These are phyloP conservation scores for Gymnosoma rotundatum DNA, from an alignment of 2,888 invertebrate species.

Conservation along the genomic window DNA sequence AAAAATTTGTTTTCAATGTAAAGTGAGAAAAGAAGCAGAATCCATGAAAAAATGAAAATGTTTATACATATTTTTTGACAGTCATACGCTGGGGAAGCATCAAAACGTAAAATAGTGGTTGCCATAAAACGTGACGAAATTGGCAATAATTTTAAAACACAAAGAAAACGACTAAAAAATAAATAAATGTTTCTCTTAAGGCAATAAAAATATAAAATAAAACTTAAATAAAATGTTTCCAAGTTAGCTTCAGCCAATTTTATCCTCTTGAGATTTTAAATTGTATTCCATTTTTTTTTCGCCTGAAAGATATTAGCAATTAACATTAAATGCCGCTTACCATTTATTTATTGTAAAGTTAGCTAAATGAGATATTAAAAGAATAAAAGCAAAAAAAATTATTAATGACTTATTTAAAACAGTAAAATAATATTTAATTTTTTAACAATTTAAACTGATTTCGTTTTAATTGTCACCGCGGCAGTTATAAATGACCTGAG, in stretches of 20 bases:
- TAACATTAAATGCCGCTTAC: slow-evolving; percentile 29
- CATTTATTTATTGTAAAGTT: too few species aligned
- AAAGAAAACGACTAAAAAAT: slow-evolving; percentile 12
- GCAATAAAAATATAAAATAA: slow-evolving; percentile 34
- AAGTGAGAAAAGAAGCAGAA: slow-evolving; percentile 5
- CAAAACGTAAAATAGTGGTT: slow-evolving; percentile 70
- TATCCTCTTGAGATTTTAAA: slow-evolving; percentile 25
- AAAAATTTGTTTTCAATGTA: slow-evolving; percentile 51
- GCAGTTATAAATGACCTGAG: too few species aligned
- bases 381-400: too few species aligned
- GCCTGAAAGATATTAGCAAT: slow-evolving; percentile 49
- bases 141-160: slow-evolving; percentile 63
- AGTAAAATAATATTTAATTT: too few species aligned
- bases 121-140: slow-evolving; percentile 70
- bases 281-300: background rate
- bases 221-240: slow-evolving; percentile 52
- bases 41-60: slow-evolving; percentile 4
- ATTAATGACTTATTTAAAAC: too few species aligned
- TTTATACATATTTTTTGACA: slow-evolving; percentile 48
- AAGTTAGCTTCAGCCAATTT: slow-evolving; percentile 45
- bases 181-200: slow-evolving; percentile 37
- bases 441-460: too few species aligned
- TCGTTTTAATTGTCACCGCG: too few species aligned
- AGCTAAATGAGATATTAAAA: too few species aligned
- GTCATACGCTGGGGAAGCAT: slow-evolving; percentile 63